Conservation (phyloP, 2,113 vertebrate genomes). For the Grallaria varia region DNA sequence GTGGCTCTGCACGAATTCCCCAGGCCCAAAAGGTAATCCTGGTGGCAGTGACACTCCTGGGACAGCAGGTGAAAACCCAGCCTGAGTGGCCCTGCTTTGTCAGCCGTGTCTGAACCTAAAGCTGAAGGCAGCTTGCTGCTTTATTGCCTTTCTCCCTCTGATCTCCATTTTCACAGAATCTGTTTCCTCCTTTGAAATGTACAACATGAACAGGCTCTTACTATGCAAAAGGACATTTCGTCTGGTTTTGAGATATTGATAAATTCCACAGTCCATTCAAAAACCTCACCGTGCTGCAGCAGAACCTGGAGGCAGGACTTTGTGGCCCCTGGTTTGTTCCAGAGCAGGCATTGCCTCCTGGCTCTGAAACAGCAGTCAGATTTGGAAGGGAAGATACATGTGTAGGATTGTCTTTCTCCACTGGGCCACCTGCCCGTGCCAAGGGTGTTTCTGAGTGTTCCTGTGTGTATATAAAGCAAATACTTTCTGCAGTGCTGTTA, state of each 20-base stretch:
- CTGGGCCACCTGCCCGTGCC: background rate
- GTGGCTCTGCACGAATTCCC: background rate
- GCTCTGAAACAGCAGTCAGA: background rate
- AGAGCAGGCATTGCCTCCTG: background rate
- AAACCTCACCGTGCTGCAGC: background rate
- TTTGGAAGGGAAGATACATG: background rate
- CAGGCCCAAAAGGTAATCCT: background rate
- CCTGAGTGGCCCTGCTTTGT: background rate
- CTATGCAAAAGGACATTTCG: background rate
- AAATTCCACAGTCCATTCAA: background rate
- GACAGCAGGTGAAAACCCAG: background rate
- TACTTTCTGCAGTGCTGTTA: background rate
- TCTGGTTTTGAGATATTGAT: background rate
- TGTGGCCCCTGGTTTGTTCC: background rate
- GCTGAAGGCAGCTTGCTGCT: background rate
- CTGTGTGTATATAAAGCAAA: background rate
- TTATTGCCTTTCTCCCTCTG: background rate
- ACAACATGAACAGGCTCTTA: background rate
- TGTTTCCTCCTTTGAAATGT: background rate
- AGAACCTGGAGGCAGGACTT: background rate
- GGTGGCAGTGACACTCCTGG: background rate
- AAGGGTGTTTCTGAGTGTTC: background rate
- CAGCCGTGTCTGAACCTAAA: background rate
- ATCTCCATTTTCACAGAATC: background rate
- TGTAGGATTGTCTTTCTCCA: background rate